These are phyloP conservation scores for Hoplostethus mediterraneus DNA, from an alignment of 2,797 vertebrate genomes.

Conservation along the genomic window DNA sequence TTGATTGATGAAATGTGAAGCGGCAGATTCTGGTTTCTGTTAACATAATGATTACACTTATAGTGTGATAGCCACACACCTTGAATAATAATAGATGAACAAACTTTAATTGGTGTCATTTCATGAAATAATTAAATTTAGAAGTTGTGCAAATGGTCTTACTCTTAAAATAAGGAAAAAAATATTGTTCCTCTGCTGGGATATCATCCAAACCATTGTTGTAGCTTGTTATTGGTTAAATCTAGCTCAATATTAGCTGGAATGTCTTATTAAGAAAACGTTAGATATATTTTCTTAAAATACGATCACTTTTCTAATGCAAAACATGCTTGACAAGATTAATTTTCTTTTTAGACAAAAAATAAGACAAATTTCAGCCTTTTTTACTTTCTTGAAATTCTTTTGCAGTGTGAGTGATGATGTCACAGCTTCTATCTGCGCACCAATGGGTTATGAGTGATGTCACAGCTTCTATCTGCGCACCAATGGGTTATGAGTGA, in stretches of 20 bases:
- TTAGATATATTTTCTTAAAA: conserved; percentile 21
- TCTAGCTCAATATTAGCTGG: conserved; percentile 32
- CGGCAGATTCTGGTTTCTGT: conserved; percentile 77
- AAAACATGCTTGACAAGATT: conserved; percentile 31
- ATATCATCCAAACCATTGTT: conserved; percentile 17
- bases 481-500: too few relatives aligned
- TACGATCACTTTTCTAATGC: conserved; percentile 1
- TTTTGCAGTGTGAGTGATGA: too few relatives aligned
- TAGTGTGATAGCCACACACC: too few relatives aligned
- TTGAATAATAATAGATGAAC: conserved; percentile 32
- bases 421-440: too few relatives aligned
- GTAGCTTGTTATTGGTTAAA: conserved; percentile 24
- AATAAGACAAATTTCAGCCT: conserved; percentile 17
- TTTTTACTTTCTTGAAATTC: conserved; percentile 1
- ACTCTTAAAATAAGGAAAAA: conserved; percentile 36
- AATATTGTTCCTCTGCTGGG: conserved; percentile 33
- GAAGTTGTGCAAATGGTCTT: conserved; percentile 31
- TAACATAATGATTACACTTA: too few relatives aligned
- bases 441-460: too few relatives aligned
- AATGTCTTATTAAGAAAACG: conserved; percentile 31
- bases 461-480: too few relatives aligned
- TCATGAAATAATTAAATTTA: conserved; percentile 24
- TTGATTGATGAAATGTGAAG: conserved; percentile 65
- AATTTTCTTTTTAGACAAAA: conserved; percentile 29
- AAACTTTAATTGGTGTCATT: conserved; percentile 16